Base-by-base conservation (phyloP, 2,797 vertebrate genomes). In the Lepilemur ruficaudatus region DNA sequence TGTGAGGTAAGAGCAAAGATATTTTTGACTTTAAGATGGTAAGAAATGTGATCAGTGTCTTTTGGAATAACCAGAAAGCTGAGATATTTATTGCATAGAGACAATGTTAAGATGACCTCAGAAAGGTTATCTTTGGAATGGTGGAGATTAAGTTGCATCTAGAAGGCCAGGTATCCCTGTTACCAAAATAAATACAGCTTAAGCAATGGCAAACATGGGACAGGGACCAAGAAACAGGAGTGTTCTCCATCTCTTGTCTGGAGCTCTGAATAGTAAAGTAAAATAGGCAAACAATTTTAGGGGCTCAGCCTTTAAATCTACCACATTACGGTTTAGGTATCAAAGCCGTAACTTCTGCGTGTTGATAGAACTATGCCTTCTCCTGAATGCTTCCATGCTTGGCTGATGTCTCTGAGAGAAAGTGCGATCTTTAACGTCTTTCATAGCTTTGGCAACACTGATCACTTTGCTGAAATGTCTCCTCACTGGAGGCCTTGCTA, bases 161-260 rank as follows among this genome's bases (percentile, higher is more conserved):
- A 84, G 52, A 96, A 94, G 52, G 70, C 82, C 86, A 95, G 94
- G 79, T 96, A 86, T 85, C 95, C 41, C 73, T 95, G 75, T 90
- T 95, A 93, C 89, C 93, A 96, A 96, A 97, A 97, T 73, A 97
- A 93, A 98, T 46, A 95, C 46, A 32, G 48, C 48, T 72, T 72
- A 92, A 84, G 76, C 87, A 75, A 93, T n/a, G 67, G 87, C 48
- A 91, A 87, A 95, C 80, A 95, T 0, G 11, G 70, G 72, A 82
- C n/a, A 89, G 65, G 48, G 82, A 73, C 28, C 22, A 78, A 38
- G 82, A 69, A 57, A 75, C 32, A n/a, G n/a, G 3, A n/a, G 25
- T 73, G 89, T 69, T 48, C 30, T 30, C n/a, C 20, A 52, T 28
- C 5, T 88, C 79, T 67, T 84, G 25, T 18, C 20, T 79, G 69